phyloP scores from a whole-genome alignment of 2,797 vertebrate genomes.

The Parauchenoglanis punctatus region DNA sequence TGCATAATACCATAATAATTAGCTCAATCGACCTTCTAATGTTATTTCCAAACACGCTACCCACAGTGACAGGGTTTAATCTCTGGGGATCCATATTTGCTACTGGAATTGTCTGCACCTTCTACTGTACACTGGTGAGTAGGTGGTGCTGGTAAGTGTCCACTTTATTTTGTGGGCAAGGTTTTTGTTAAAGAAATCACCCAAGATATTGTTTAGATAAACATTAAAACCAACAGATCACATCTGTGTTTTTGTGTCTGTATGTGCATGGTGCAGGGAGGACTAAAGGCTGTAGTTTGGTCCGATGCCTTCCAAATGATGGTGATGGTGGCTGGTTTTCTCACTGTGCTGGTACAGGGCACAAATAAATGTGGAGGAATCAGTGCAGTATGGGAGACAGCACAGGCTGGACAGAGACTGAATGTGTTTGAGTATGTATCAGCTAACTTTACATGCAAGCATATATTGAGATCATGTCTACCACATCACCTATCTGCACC shows the following conservation, averaged over 20 bases:
- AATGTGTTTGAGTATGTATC: slow-evolving; percentile 75
- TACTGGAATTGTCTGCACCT: slow-evolving; percentile 83
- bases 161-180: neutral
- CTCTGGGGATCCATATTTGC: slow-evolving; percentile 84
- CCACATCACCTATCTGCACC: neutral
- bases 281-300: slow-evolving; percentile 86
- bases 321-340: slow-evolving; percentile 82
- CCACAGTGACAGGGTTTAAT: slow-evolving; percentile 81
- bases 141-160: neutral
- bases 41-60: neutral
- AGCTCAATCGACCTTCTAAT: slow-evolving; percentile 63
- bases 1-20: neutral
- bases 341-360: slow-evolving; percentile 78
- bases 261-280: slow-evolving; percentile 68
- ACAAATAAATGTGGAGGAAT: slow-evolving; percentile 69
- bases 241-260: slow-evolving; percentile 29
- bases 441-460: neutral
- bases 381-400: slow-evolving; percentile 72
- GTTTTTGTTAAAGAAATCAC: neutral
- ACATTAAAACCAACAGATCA: slow-evolving; percentile 2
- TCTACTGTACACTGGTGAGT: slow-evolving; percentile 84
- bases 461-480: neutral
- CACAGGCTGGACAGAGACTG: slow-evolving; percentile 75
- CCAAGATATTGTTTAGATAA: neutral
- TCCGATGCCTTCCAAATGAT: slow-evolving; percentile 87